Base-by-base conservation (phyloP, 2,888 invertebrate species). In the Eumacrocentrus americanus region DNA sequence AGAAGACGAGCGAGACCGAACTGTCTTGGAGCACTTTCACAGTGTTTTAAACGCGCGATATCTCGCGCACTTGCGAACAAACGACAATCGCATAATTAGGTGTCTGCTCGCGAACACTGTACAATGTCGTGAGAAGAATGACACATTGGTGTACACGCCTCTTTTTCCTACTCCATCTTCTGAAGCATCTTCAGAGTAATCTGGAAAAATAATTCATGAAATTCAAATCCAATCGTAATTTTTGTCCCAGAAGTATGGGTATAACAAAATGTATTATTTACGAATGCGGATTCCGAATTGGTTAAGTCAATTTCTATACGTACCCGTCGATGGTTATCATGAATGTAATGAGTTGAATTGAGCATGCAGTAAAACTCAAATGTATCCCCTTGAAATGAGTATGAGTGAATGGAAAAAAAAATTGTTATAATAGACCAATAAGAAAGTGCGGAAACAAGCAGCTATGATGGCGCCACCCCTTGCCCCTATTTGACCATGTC, bases 21-120 rank as follows among this genome's bases (percentile, higher is more conserved):
- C 58, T 61, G 63, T 58, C 59, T 55, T 52, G 25, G 42, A 48
- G 25, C 57, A 40, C 14, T 50, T 50, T 48, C 54, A 29, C 18
- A 35, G 29, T 46, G 55, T 40, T 37, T 58, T 58, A 51, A 34
- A 42, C 18, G 22, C 57, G 54, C 69, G 74, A 70, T 72, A 73
- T 72, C 73, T 67, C 67, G 18, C 23, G 16, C 25, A 48, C 67
- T 42, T 65, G 67, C 66, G 68, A 75, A 73, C 75, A 72, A 75
- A 75, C 78, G 76, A 79, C 78, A 78, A 76, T 79, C 78, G 77
- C 73, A 78, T 79, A 79, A 79, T 79, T 78, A 78, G 78, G 76
- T 78, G 75, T 77, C 76, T 68, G 63, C n/a, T n/a, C 65, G 66
- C 66, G 69, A 72, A 73, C 71, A 70, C 71, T 66, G 69, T 67